Base-by-base conservation (phyloP, 1,140 invertebrate species). In the Anastrepha obliqua region DNA sequence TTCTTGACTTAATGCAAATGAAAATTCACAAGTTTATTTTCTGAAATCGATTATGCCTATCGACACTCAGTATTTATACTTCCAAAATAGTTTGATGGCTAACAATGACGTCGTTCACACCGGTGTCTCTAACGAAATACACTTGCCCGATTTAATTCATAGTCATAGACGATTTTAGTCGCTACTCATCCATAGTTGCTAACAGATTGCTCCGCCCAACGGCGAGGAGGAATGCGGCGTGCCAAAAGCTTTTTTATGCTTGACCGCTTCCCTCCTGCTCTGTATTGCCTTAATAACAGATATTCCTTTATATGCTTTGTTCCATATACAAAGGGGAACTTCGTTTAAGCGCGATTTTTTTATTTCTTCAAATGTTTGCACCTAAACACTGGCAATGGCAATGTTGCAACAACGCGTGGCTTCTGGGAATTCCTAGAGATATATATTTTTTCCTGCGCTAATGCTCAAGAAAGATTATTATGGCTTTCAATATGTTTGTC, bases 191-290 rank as follows among this genome's bases (percentile, higher is more conserved):
- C 74, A 81, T 81, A 55, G 44, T 55, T 81, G 74, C 47, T 81
- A 81, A 81, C 6, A 20, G 44, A n/a, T 55, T 55, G 47, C 74
- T 55, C 74, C 44, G 47, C 44, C 74, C 74, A 55, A 55, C 29
- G 47, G 74, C 74, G 74, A 55, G 74, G 74, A 81, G 44, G 74
- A 55, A 55, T 81, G 47, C 47, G 74, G 44, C 17, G 74, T 81
- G 47, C 42, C 74, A 8, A 81, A 55, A 81, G 74, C 74, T 81
- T 17, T 81, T 55, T 58, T 58, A 81, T 58, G 74, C 74, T 81
- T 81, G 74, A 58, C 74, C 74, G 47, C 74, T 81, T 81, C 74
- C 74, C 74, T 81, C 74, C 74, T 81, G 17, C 20, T 55, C 17
- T 55, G 13, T 51, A 8, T 11, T 20, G 15, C 42, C 29, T 74